Base-by-base conservation (phyloP, 2,113 vertebrate species). In the Esox niger region DNA sequence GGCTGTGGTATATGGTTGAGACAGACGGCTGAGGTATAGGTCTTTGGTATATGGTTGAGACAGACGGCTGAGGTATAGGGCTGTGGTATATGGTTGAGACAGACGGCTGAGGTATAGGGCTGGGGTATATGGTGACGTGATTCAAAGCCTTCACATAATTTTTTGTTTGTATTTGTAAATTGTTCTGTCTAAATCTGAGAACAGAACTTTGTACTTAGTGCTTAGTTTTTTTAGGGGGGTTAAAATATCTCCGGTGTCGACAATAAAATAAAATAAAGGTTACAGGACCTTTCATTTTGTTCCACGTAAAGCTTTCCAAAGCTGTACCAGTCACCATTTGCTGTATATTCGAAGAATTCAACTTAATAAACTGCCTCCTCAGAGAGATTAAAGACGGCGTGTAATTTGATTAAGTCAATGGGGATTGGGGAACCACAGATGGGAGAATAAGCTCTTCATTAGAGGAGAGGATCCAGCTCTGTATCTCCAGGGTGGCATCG, bases 361-460 rank as follows among this genome's bases (percentile, higher is more conserved):
- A 84, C 82, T 84, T 87, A 88, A 89, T 90, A 86, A 84, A 84
- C 82, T 69, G 86, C 70, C 82, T 87, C 85, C 87, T 88, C 81
- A 87, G 70, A 81, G 78, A 89, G 87, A 89, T 91, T 89, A 89
- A 87, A 88, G 86, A 86, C 81, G 79, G 78, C 81, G 74, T 87
- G 88, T 88, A 82, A 86, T 86, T 90, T 89, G 79, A 90, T 89
- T 86, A 88, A 81, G 70, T 69, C 80, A 86, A 83, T 83, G 84
- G 70, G 81, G 84, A 81, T 1, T 70, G 84, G 72, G 74, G 73
- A 77, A 80, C 80, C 86, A 83, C 84, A 89, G 86, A 89, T 90
- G 87, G 85, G 73, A 84, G 84, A 90, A 90, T 85, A 88, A 88
- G 75, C 74, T 77, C 80, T 82, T 91, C 85, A 91, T 89, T 91